Evolutionary conservation across 2,797 vertebrate genomes (phyloP), one percentile per base, ranked within the genome.

Genomic region (Fistularia commersonii): DNA sequence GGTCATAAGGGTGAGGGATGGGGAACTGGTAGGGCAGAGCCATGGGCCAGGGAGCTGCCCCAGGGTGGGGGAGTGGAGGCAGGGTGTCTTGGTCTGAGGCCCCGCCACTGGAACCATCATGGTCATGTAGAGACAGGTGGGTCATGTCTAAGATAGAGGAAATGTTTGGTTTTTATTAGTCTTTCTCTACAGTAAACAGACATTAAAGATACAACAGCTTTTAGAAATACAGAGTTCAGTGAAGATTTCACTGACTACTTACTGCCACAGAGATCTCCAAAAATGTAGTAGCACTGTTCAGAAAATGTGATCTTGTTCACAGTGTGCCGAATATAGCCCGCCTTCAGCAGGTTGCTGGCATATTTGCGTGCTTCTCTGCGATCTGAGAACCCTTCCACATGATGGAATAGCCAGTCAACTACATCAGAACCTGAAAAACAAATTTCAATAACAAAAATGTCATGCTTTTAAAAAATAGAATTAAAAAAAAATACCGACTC

Each of bases 241-340:
- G 45, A 13, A 44, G 38, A 54, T 5, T 8, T 11, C 10, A 36
- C 13, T 11, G 31, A 59, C 12, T 34, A 83, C 95, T 36, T 91
- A 96, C 97, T 99, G 84, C 97, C 96, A 40, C 95, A 99, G 69
- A 99, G 93, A 76, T 99, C 97, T 11, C 97, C 97, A 0, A 99
- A 98, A 79, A 98, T 92, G 61, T 99, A 99, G 87, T 98, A 99
- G 84, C 97, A 99, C 79, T 99, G 97, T 64, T 99, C 97, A 0
- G 97, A 99, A 88, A 99, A 99, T 62, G 97, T 99, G 83, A 99
- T 99, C 90, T 99, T 99, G 90, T 99, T 99, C 84, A 99, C 97
- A 0, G 97, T 99, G 76, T 99, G 97, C 36, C 97, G 91, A 82
- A 99, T 99, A 85, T 93, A 98, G 64, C 96, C 95, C 1, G 95